Percentiles rank a stretch among this genome's conserved stretches.
These are phyloP conservation scores for Cephus runcator DNA, from an alignment of 2,888 invertebrate species.

Conservation along the genomic window DNA sequence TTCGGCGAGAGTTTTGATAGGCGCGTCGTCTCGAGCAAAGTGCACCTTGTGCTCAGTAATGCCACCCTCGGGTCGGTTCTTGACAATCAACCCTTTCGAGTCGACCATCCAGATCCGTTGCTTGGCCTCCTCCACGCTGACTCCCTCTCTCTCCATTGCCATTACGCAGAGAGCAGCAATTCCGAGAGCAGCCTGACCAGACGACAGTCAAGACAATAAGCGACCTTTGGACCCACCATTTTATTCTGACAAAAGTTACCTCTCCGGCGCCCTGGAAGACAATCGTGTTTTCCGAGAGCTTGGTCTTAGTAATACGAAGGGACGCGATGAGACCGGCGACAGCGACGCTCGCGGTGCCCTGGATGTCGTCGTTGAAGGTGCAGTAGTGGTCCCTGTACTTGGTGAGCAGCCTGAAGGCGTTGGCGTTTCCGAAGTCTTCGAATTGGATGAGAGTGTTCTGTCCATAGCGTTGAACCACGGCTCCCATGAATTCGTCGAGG, in stretches of 20 bases:
- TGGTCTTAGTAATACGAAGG: conserved; percentile 83
- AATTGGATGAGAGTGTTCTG: conserved; percentile 91
- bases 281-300: conserved; percentile 84
- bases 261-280: conserved; percentile 98
- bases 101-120: conserved; percentile 94
- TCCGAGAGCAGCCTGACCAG: conserved; percentile 84
- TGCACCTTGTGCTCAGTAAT: conserved; percentile 81
- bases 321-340: conserved; percentile 93
- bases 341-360: conserved; percentile 96
- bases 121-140: conserved; percentile 79
- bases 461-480: conserved; percentile 85
- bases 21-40: conserved; percentile 83
- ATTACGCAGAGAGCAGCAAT: conserved; percentile 92
- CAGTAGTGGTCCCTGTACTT: conserved; percentile 91
- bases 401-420: conserved; percentile 92
- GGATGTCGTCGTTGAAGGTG: conserved; percentile 99
- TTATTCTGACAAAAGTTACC: conserved; percentile 66
- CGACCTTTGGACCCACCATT: too few relatives aligned
- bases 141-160: conserved; percentile 92
- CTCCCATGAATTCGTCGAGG: conserved; percentile 96
- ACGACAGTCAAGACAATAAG: not conserved
- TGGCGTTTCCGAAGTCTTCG: conserved; percentile 98
- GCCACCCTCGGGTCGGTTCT: conserved; percentile 85
- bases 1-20: conserved; percentile 81
- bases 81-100: conserved; percentile 93